Percentiles rank a stretch among this genome's conserved stretches.
Conservation (phyloP, 64 coral and sea anemone genomes). For the Montipora sp. region DNA sequence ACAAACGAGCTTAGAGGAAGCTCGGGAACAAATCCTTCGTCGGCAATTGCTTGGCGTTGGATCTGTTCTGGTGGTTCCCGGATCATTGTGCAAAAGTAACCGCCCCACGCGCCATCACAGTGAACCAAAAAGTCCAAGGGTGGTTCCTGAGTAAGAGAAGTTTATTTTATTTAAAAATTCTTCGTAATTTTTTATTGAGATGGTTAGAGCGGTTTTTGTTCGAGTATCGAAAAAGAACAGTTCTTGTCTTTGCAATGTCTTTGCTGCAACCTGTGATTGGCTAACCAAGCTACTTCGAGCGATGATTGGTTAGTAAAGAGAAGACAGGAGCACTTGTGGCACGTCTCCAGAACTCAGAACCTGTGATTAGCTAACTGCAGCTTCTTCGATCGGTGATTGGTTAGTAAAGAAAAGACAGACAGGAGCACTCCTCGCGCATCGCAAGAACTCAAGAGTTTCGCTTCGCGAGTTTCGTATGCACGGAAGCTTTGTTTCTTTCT, state of each 20-base stretch:
- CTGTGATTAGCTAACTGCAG: no score
- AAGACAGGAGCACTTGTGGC: no score
- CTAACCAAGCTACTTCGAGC: no score
- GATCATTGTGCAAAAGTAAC: slow-evolving; percentile 55
- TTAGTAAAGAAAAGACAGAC: background rate
- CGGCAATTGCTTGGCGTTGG: background rate
- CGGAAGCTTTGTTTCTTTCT: no score
- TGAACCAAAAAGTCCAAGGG: slow-evolving; percentile 60
- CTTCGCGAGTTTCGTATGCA: background rate
- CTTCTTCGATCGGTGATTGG: background rate
- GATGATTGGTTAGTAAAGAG: no score
- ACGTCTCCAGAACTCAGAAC: no score
- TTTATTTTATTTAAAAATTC: background rate
- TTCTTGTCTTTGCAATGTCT: no score
- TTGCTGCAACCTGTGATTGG: no score
- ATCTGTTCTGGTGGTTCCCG: background rate
- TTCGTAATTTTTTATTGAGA: no score
- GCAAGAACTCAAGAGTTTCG: slow-evolving; percentile 3
- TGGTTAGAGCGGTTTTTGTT: no score
- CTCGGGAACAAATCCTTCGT: slow-evolving; percentile 50
- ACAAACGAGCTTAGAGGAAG: slow-evolving; percentile 33
- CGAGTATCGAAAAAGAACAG: no score
- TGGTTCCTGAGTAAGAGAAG: slow-evolving; percentile 11
- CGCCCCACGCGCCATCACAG: slow-evolving; percentile 60
- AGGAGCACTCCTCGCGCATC: background rate